These are phyloP conservation scores for Zaprionus lachaisei DNA, from an alignment of 1,140 invertebrate genomes.

Conservation along the genomic window DNA sequence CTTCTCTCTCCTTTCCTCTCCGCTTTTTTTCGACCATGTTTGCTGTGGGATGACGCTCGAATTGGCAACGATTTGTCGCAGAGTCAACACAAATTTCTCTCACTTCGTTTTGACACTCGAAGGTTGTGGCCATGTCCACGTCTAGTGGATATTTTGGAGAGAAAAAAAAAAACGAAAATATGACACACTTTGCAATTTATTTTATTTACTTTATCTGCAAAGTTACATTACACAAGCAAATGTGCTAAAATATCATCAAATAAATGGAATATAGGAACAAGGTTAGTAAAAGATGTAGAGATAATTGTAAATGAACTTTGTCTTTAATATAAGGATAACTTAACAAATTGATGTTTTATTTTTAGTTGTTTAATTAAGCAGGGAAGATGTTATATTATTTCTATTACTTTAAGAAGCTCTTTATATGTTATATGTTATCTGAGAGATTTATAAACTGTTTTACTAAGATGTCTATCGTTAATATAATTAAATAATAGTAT, in stretches of 20 bases:
- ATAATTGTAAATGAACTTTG: too few species aligned
- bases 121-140: conserved; percentile 53
- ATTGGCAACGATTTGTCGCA: conserved; percentile 77
- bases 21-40: conserved; percentile 46
- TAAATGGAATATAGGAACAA: not conserved
- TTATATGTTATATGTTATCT: too few species aligned
- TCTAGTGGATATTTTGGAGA: conserved; percentile 41
- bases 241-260: not conserved
- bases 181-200: conserved; percentile 10
- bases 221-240: not conserved
- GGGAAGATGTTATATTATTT: too few species aligned
- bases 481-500: too few species aligned
- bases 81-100: conserved; percentile 71
- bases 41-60: conserved; percentile 57
- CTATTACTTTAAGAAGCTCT: too few species aligned
- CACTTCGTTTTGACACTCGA: conserved; percentile 46
- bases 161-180: not conserved
- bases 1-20: conserved; percentile 23
- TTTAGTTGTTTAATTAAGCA: too few species aligned
- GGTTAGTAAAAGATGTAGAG: not conserved
- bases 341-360: too few species aligned
- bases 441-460: too few species aligned
- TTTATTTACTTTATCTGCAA: conserved; percentile 22
- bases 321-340: too few species aligned
- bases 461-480: too few species aligned